Percentiles rank a stretch among this genome's conserved stretches.
Conservation (phyloP, 2,113 vertebrate species). For the Anser brachyrhynchus region DNA sequence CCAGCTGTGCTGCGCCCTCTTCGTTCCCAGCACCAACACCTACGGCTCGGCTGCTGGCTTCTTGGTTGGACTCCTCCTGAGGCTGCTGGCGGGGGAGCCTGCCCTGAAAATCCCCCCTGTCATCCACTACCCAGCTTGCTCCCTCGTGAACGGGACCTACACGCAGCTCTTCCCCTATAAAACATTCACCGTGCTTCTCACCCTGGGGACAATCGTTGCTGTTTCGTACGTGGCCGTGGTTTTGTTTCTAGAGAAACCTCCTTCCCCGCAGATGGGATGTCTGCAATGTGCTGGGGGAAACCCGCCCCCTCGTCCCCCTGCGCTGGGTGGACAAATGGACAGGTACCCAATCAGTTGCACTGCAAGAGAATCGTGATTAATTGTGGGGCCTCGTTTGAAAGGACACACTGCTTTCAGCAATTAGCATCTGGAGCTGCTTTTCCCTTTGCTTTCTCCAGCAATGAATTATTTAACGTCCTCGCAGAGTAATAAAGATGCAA, state of each 20-base stretch:
- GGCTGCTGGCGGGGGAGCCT: conserved; percentile 80
- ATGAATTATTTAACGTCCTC: neutral
- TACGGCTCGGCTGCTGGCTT: conserved; percentile 79
- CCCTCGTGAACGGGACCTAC: conserved; percentile 60
- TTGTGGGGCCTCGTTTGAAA: neutral
- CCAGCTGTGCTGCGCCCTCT: conserved; percentile 84
- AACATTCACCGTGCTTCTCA: conserved; percentile 76
- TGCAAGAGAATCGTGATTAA: neutral
- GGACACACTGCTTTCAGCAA: neutral
- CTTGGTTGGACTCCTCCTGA: conserved; percentile 71
- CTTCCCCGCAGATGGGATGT: conserved; percentile 75
- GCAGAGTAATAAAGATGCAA: neutral
- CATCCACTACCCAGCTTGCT: conserved; percentile 76
- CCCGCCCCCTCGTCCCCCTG: neutral
- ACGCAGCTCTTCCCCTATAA: conserved; percentile 79
- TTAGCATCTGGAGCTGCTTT: neutral
- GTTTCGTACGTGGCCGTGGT: conserved; percentile 67
- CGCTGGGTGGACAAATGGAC: neutral
- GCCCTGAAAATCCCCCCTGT: conserved; percentile 65
- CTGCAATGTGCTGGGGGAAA: conserved; percentile 40
- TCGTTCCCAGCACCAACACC: conserved; percentile 74
- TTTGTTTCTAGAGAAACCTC: conserved; percentile 73
- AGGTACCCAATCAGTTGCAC: rapidly evolving
- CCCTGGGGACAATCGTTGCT: conserved; percentile 47
- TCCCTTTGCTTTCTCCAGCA: neutral